phyloP scores from a whole-genome alignment of 2,888 invertebrate genomes.

The Baccha elongata region DNA sequence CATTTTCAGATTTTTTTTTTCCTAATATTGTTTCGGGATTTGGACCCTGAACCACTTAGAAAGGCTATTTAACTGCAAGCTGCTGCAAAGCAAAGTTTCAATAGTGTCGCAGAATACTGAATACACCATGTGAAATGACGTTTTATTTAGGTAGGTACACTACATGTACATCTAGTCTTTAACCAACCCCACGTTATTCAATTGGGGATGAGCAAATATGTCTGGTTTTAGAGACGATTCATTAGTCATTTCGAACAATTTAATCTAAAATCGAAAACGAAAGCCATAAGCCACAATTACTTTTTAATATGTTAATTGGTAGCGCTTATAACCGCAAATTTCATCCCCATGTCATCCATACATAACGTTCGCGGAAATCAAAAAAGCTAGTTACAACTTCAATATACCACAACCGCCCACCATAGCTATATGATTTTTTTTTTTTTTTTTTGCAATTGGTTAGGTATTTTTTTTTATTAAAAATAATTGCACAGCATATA shows the following conservation, averaged over 20 bases:
- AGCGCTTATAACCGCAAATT: conserved; percentile 3
- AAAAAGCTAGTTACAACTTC: conserved; percentile 20
- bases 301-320: conserved; percentile 36
- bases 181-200: not conserved
- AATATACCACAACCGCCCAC: conserved; percentile 56
- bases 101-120: too few relatives aligned
- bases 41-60: too few relatives aligned
- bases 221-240: not conserved
- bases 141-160: too few relatives aligned
- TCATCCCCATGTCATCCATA: conserved; percentile 19
- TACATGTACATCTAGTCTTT: not conserved
- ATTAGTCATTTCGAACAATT: conserved; percentile 11
- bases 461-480: conserved; percentile 9
- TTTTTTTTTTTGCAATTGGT: conserved; percentile 27
- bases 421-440: conserved; percentile 28
- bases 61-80: too few relatives aligned
- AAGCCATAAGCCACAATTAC: conserved; percentile 22
- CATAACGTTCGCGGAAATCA: conserved; percentile 22
- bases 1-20: too few relatives aligned
- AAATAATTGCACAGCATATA: conserved; percentile 44
- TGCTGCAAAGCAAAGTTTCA: too few relatives aligned
- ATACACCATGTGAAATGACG: too few relatives aligned
- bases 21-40: too few relatives aligned
- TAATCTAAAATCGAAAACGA: not conserved
- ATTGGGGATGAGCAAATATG: not conserved